Conservation (phyloP, 2,113 vertebrate species). For the Rana temporaria region DNA sequence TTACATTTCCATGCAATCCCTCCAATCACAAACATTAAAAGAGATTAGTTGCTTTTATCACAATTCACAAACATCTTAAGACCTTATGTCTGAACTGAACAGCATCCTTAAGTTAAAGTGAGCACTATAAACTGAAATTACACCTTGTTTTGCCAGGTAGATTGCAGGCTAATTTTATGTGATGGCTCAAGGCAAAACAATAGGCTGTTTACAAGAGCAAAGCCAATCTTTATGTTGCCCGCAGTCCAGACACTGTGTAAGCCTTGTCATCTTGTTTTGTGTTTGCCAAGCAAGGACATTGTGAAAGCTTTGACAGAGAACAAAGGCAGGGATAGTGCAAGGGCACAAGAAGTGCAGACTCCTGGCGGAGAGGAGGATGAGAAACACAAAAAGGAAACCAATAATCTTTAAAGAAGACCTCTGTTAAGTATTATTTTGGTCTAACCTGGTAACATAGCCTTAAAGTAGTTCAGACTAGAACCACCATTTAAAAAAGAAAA, state of each 20-base stretch:
- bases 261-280: conserved; percentile 4
- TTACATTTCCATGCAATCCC: conserved; percentile 12
- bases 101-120: neutral
- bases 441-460: too few species aligned
- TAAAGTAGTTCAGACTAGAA: too few species aligned
- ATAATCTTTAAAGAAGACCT: neutral
- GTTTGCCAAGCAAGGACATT: conserved; percentile 39
- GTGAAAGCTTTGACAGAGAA: conserved; percentile 23
- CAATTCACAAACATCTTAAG: conserved; percentile 17
- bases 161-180: conserved; percentile 20
- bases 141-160: neutral
- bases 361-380: conserved; percentile 39
- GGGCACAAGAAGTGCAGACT: conserved; percentile 16
- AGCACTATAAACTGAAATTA: conserved; percentile 39
- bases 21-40: neutral
- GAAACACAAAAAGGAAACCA: conserved; percentile 44
- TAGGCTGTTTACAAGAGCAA: conserved; percentile 36
- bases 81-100: neutral
- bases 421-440: too few species aligned
- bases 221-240: conserved; percentile 5
- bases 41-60: conserved; percentile 22
- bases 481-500: too few species aligned
- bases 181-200: conserved; percentile 27
- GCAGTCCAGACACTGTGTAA: conserved; percentile 1
- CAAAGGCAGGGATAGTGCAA: conserved; percentile 23